These are phyloP conservation scores for Grantiella picta DNA, from an alignment of 2,113 vertebrate genomes.

Conservation along the genomic window DNA sequence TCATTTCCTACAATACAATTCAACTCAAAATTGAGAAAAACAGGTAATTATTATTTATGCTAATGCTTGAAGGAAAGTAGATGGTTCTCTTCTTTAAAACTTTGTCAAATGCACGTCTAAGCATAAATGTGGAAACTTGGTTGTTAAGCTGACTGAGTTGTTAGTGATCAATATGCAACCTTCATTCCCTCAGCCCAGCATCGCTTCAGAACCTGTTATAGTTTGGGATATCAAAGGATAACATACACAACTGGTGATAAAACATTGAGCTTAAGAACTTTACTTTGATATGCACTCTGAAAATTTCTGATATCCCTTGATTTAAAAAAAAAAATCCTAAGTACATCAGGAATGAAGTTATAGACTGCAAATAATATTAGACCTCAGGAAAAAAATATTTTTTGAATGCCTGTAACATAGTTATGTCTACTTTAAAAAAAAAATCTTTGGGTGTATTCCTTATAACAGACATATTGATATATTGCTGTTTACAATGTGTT, in stretches of 20 bases:
- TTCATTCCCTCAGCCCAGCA: neutral
- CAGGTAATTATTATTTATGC: neutral
- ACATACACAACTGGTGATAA: neutral
- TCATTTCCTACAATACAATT: neutral
- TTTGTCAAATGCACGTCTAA: neutral
- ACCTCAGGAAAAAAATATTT: fast-evolving
- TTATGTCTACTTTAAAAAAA: neutral
- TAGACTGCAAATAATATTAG: neutral
- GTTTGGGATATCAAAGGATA: neutral
- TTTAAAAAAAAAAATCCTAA: neutral
- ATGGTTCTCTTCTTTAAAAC: neutral
- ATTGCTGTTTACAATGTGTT: neutral
- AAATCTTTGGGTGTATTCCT: neutral
- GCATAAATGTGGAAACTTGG: neutral
- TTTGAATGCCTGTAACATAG: neutral
- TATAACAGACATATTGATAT: neutral
- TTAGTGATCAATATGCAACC: neutral
- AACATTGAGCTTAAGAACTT: neutral
- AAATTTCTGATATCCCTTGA: neutral
- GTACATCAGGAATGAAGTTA: neutral
- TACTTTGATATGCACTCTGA: neutral
- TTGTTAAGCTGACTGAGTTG: neutral
- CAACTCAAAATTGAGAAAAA: neutral
- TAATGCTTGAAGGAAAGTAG: neutral
- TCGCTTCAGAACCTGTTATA: neutral